These are phyloP conservation scores for Herminia tarsipennalis DNA, from an alignment of 2,888 invertebrate genomes.

Conservation along the genomic window DNA sequence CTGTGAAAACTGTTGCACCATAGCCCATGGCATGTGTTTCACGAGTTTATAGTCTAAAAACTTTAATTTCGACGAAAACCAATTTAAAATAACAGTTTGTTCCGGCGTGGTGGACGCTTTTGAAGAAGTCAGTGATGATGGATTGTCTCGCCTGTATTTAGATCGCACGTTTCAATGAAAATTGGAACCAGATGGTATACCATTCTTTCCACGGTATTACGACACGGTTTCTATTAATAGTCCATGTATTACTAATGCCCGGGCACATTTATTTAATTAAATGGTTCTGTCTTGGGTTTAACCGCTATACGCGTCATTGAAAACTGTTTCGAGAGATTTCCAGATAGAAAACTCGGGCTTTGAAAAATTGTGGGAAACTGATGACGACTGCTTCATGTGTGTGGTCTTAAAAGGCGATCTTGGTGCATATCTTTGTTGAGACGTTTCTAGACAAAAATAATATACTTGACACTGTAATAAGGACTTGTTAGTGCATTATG, in stretches of 20 bases:
- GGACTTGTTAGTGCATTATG: no score
- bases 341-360: no score
- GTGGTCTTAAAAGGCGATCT: no score
- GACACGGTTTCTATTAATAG: constrained; percentile 9
- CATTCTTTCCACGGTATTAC: constrained; percentile 9
- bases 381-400: no score
- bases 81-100: constrained; percentile 9
- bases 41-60: no score
- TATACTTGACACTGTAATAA: no score
- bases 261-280: constrained; percentile 7
- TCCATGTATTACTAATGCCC: background rate
- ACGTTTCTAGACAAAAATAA: no score
- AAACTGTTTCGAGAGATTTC: no score
- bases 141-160: constrained; percentile 25
- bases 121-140: constrained; percentile 27
- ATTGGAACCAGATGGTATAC: constrained; percentile 27
- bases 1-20: no score
- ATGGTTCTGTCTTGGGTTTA: background rate
- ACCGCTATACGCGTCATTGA: background rate
- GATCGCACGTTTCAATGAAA: constrained; percentile 27
- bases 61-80: constrained; percentile 3
- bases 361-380: no score
- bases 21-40: no score
- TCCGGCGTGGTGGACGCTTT: constrained; percentile 19
- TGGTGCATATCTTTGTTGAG: no score